Conservation (phyloP, 2,888 invertebrate genomes). For the Malthinus flaveolus region DNA sequence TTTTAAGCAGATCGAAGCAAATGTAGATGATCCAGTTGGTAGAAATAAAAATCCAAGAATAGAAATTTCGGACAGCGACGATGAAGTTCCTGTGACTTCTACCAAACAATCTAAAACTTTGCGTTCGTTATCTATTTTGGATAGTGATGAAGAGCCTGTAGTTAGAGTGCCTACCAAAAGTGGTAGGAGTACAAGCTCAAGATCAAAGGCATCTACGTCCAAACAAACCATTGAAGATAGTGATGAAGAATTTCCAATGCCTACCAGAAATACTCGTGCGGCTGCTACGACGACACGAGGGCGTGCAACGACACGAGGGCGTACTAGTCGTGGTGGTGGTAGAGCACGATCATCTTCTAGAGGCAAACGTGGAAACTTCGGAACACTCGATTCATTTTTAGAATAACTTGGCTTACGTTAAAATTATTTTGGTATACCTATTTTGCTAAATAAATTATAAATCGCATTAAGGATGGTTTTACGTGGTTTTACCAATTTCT, state of each 20-base stretch:
- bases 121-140: no score
- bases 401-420: not conserved
- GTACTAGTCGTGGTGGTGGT: constrained; percentile 7
- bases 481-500: no score
- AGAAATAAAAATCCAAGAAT: not conserved
- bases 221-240: no score
- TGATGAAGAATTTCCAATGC: not conserved
- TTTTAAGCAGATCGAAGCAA: not conserved
- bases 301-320: constrained; percentile 1
- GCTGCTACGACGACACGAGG: not conserved
- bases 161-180: no score
- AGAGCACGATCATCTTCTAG: not conserved
- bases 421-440: not conserved
- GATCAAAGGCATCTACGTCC: no score
- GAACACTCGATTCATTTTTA: constrained; percentile 4
- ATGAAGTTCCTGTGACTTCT: not conserved
- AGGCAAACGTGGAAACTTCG: not conserved
- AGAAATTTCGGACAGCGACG: not conserved
- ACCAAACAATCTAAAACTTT: no score
- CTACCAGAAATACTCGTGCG: not conserved
- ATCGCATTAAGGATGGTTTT: no score
- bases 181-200: no score
- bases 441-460: no score
- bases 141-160: not conserved
- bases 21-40: not conserved